Evolutionary conservation across 2,113 vertebrate genomes (phyloP), one percentile per base, ranked within the genome.

Genomic region (Dicaeum eximium): DNA sequence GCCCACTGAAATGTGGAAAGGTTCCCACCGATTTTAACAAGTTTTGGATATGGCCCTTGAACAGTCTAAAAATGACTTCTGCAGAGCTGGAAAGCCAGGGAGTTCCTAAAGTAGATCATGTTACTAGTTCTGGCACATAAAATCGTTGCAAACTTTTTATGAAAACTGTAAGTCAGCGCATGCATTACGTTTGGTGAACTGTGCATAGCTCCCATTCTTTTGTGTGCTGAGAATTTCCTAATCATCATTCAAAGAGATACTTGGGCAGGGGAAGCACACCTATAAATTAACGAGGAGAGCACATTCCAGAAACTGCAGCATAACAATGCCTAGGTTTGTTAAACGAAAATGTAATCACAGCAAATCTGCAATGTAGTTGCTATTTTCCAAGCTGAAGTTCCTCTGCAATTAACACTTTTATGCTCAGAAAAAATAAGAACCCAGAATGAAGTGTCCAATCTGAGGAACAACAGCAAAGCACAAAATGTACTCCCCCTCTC

Each of bases 61-160:
- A 93, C 45, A 77, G 69, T 91, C 90, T 82, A 95, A 96, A 97
- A 97, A 97, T 97, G 70, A 97, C 96, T 98, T 98, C 97, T 97
- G 97, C 97, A 98, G 98, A 98, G 97, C 92, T 97, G 97, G 96
- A 98, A 97, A 97, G 96, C 95, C 95, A 97, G 97, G 97, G 97
- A 98, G 97, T 98, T 98, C 97, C 97, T 98, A 97, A 96, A 96
- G 97, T 96, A 96, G 97, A 98, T 98, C 97, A 95, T 94, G 95
- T 98, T 98, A 98, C 98, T 97, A 95, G 96, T 97, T 97, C 97
- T 98, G 98, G 98, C 97, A 97, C 95, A 98, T 97, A 97, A 98
- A 98, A 97, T 93, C 94, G 95, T 90, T 97, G 96, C 96, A 96
- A 98, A 97, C 87, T 94, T 94, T 86, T 97, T 97, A 97, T 98